Conservation (phyloP, 2,797 vertebrate species). For the Gorsachius magnificus region DNA sequence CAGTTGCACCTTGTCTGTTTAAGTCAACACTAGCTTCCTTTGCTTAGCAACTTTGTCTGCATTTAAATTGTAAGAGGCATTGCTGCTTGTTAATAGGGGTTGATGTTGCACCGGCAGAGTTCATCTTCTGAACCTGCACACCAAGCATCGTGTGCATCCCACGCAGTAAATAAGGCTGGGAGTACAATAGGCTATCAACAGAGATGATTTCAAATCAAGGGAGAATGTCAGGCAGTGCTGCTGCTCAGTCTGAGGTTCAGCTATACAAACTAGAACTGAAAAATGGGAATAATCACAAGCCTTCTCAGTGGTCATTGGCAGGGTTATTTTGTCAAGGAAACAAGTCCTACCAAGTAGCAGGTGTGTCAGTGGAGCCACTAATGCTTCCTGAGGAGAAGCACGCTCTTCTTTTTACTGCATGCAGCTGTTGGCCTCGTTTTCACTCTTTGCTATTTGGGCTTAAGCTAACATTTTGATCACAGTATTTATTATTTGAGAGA, state of each 20-base stretch:
- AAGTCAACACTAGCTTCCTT: conserved; percentile 3
- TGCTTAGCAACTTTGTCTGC: not conserved
- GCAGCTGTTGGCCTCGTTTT: not conserved
- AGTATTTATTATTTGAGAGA: not conserved
- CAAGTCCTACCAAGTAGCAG: not conserved
- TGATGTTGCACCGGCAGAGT: conserved; percentile 22
- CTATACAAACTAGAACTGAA: not conserved
- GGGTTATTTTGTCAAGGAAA: not conserved
- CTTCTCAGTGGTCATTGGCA: not conserved
- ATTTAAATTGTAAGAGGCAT: not conserved
- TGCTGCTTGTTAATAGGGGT: not conserved
- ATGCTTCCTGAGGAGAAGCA: not conserved
- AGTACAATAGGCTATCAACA: not conserved
- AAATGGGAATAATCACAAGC: not conserved
- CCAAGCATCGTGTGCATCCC: not conserved
- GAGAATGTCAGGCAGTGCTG: not conserved
- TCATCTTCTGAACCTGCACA: not conserved
- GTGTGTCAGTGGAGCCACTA: not conserved
- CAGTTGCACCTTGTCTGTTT: not conserved
- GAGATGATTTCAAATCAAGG: not conserved
- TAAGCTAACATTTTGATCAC: not conserved
- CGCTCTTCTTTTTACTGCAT: not conserved
- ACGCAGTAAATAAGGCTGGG: not conserved
- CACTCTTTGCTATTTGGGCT: not conserved
- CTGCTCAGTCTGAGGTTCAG: not conserved